Percentiles rank a stretch among this genome's conserved stretches.
Evolutionary conservation across 2,797 vertebrate species (phyloP).

Genomic region (Lepilemur septentrionalis): DNA sequence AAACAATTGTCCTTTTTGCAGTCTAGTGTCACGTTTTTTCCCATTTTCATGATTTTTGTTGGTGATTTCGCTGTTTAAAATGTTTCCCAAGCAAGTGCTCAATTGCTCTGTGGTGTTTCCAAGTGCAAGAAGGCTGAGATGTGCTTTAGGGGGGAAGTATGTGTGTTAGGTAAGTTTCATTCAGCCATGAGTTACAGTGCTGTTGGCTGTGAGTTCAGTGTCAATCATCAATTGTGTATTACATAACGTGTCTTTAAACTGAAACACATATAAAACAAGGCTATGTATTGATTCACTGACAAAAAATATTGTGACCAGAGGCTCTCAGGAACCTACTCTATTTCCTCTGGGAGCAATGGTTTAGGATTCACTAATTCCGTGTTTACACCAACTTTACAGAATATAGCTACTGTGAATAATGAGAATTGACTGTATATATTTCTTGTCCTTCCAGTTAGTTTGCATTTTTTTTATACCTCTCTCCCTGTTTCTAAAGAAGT

Average conservation of each 20-base stretch:
- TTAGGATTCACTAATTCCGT: background rate
- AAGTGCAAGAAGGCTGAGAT: background rate
- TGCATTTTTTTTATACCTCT: background rate
- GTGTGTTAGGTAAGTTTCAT: fast-evolving
- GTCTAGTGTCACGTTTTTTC: background rate
- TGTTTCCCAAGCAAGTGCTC: background rate
- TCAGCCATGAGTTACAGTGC: background rate
- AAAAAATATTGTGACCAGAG: background rate
- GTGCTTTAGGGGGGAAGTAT: background rate
- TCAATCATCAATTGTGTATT: background rate
- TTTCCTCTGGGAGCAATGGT: background rate
- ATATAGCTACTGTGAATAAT: background rate
- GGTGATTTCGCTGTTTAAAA: background rate
- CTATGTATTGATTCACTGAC: background rate
- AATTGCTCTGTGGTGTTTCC: background rate
- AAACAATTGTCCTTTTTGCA: background rate
- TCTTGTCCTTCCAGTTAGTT: background rate
- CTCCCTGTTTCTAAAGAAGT: background rate
- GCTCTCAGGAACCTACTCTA: background rate
- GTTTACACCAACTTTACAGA: background rate
- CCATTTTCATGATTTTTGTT: background rate
- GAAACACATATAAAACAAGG: background rate
- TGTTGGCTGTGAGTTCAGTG: background rate
- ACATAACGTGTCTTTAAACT: background rate
- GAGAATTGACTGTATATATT: background rate